Percentiles rank a stretch among this genome's conserved stretches.
phyloP scores from a whole-genome alignment of 2,113 vertebrate genomes.

The Anolis carolinensis region DNA sequence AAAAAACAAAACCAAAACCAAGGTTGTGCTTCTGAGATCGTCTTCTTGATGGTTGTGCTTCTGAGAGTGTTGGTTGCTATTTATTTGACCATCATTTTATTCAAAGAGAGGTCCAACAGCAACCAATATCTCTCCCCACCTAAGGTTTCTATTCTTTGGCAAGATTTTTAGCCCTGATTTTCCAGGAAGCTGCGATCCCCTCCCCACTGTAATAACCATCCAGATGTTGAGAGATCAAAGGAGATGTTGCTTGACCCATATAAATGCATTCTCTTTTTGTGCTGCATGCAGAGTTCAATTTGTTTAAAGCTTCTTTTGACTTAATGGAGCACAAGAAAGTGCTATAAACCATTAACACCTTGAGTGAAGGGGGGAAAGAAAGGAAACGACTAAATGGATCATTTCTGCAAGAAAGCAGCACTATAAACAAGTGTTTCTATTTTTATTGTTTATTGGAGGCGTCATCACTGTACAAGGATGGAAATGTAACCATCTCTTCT shows the following conservation, averaged over 20 bases:
- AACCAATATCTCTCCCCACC: not conserved
- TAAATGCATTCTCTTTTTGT: constrained; percentile 23
- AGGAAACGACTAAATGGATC: constrained; percentile 7
- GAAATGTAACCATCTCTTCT: not conserved
- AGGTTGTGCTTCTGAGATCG: not conserved
- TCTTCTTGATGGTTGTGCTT: not conserved
- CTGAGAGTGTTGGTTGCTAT: not conserved
- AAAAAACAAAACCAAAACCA: too few species aligned
- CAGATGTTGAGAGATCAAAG: not conserved
- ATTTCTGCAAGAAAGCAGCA: accelerated
- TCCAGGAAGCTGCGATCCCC: not conserved
- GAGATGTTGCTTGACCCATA: constrained; percentile 8
- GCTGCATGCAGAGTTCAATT: not conserved
- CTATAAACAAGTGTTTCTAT: constrained; percentile 6
- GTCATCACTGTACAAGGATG: not conserved
- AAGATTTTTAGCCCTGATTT: constrained; percentile 6
- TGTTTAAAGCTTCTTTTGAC: constrained; percentile 9
- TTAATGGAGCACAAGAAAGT: not conserved
- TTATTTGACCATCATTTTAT: not conserved
- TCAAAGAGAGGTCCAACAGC: not conserved
- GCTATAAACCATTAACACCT: not conserved
- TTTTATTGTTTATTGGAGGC: constrained; percentile 1
- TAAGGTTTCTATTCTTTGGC: not conserved
- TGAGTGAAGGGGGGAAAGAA: not conserved
- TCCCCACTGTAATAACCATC: not conserved